These are phyloP conservation scores for Trichomycterus rosablanca DNA, from an alignment of 2,113 vertebrate genomes.

Conservation along the genomic window DNA sequence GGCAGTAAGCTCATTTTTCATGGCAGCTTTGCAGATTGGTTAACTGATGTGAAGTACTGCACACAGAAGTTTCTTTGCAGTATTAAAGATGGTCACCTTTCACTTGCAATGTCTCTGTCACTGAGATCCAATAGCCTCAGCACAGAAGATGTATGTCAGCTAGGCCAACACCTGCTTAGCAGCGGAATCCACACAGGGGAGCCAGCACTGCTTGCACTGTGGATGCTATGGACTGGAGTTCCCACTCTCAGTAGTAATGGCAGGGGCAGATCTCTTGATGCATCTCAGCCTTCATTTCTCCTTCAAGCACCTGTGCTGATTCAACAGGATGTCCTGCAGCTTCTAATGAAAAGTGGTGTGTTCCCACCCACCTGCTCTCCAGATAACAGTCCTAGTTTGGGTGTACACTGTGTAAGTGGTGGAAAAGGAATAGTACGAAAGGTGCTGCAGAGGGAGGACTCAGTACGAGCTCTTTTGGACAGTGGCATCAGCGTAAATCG, in stretches of 20 bases:
- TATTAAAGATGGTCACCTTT: conserved; percentile 65
- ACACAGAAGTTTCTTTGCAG: conserved; percentile 75
- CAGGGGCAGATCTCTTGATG: background rate
- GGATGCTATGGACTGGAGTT: conserved; percentile 67
- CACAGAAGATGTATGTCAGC: conserved; percentile 58
- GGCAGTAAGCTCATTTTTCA: conserved; percentile 71
- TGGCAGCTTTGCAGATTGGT: conserved; percentile 75
- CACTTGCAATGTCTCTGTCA: conserved; percentile 71
- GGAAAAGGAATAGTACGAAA: conserved; percentile 36
- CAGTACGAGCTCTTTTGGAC: conserved; percentile 58
- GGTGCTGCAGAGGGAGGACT: conserved; percentile 50
- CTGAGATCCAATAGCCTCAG: conserved; percentile 52
- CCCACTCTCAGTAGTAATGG: conserved; percentile 43
- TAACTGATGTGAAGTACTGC: conserved; percentile 76
- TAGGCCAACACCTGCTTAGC: conserved; percentile 64
- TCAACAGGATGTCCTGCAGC: conserved; percentile 63
- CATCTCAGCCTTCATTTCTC: background rate
- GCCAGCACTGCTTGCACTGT: conserved; percentile 64
- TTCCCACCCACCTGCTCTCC: conserved; percentile 38
- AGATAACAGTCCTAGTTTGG: conserved; percentile 36
- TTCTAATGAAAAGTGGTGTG: conserved; percentile 64
- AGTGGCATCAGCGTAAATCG: conserved; percentile 58
- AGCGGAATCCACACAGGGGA: conserved; percentile 62
- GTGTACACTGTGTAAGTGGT: conserved; percentile 40
- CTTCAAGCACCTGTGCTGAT: conserved; percentile 51